Percentiles rank a stretch among this genome's conserved stretches.
Conservation (phyloP, 2,888 invertebrate species). For the Xestia xanthographa region DNA sequence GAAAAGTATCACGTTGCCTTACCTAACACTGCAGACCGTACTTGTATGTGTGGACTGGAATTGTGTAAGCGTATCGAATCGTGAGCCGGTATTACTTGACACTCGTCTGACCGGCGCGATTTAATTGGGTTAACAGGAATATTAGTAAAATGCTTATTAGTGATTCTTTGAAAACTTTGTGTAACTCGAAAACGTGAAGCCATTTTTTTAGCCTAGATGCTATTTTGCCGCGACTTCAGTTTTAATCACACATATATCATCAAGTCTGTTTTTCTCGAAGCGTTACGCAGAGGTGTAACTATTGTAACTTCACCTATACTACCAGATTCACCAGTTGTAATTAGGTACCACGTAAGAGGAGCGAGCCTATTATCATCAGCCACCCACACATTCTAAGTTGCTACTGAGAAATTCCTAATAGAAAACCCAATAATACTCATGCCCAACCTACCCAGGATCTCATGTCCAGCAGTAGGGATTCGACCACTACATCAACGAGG, state of each 20-base stretch:
- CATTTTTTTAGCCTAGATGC: background rate
- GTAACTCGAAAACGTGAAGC: conserved; percentile 7
- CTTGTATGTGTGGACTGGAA: conserved; percentile 29
- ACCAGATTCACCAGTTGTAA: no score
- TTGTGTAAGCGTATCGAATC: conserved; percentile 59
- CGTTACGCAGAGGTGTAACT: no score
- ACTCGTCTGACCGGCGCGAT: conserved; percentile 37
- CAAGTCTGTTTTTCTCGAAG: no score
- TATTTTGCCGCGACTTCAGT: background rate
- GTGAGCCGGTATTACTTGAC: conserved; percentile 30
- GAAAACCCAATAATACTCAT: background rate
- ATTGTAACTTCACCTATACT: no score
- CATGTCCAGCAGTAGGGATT: background rate
- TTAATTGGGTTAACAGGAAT: conserved; percentile 29
- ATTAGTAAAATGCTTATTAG: conserved; percentile 19
- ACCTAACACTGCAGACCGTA: conserved; percentile 44
- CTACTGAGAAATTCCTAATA: background rate
- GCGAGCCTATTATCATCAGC: background rate
- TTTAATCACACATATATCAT: background rate
- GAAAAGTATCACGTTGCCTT: conserved; percentile 36
- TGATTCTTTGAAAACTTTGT: conserved; percentile 31
- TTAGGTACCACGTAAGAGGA: no score
- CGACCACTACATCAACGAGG: background rate
- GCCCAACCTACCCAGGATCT: background rate
- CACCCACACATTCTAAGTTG: background rate